A percentile compares a stretch with the other conserved stretches of the same genome.
phyloP scores from a whole-genome alignment of 2,797 vertebrate species.

The Leptoclinus maculatus region DNA sequence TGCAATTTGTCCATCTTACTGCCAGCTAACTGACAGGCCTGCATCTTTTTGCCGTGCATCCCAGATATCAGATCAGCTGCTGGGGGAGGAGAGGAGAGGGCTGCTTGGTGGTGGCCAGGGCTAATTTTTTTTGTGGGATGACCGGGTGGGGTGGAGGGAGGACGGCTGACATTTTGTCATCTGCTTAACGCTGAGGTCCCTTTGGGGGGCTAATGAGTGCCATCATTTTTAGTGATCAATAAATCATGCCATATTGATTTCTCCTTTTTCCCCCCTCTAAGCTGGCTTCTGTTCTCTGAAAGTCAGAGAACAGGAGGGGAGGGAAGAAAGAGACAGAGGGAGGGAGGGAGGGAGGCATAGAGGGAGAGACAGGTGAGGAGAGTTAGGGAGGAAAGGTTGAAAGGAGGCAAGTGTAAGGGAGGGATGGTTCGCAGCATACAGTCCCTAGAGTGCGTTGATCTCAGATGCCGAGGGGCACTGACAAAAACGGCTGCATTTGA shows the following conservation, averaged over 20 bases:
- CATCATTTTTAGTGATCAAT: constrained; percentile 89
- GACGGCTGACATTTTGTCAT: constrained; percentile 86
- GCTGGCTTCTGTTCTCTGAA: constrained; percentile 86
- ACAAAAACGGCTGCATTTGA: too few species aligned
- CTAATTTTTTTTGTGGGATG: constrained; percentile 44
- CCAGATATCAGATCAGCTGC: constrained; percentile 8
- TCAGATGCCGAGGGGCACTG: too few species aligned
- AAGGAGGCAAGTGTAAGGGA: neutral
- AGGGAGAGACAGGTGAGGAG: constrained; percentile 1
- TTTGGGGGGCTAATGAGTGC: constrained; percentile 87
- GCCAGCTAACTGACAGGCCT: neutral
- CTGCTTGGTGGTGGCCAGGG: constrained; percentile 33
- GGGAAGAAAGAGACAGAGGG: constrained; percentile 13
- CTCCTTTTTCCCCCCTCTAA: constrained; percentile 69
- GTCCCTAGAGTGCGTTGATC: too few species aligned
- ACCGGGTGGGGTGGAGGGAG: constrained; percentile 47
- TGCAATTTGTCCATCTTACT: neutral
- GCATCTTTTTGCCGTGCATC: constrained; percentile 5
- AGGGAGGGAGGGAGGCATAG: neutral
- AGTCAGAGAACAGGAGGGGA: constrained; percentile 69
- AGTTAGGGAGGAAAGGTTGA: neutral
- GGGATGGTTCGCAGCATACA: neutral
- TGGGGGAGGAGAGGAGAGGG: neutral
- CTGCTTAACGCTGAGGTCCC: constrained; percentile 84
- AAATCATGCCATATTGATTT: constrained; percentile 90